phyloP scores from a whole-genome alignment of 2,888 invertebrate species.

The Heliconius erato region DNA sequence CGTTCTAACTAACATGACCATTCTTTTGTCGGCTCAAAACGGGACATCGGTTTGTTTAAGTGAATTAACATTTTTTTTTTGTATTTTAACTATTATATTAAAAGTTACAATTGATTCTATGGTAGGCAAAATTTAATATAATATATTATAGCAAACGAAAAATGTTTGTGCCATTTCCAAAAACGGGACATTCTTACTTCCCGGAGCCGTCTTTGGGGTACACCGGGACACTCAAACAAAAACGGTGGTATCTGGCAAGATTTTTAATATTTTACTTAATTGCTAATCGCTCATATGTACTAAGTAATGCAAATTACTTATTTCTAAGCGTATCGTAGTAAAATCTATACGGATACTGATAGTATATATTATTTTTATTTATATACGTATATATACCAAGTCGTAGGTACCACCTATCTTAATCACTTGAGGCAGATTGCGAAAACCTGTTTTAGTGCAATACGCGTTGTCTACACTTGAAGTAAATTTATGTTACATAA shows the following conservation, averaged over 20 bases:
- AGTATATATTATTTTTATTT: background rate
- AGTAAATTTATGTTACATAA: background rate
- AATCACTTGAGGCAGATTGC: background rate
- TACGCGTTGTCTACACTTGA: background rate
- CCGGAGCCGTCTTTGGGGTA: too few relatives aligned
- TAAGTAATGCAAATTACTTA: background rate
- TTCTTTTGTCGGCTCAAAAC: too few relatives aligned
- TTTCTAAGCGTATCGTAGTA: background rate
- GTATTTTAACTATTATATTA: too few relatives aligned
- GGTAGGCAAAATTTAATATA: too few relatives aligned
- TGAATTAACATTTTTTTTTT: too few relatives aligned
- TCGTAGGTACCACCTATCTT: background rate
- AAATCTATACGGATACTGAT: background rate
- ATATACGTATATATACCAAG: background rate
- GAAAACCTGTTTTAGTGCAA: conserved; percentile 18
- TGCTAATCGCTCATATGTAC: background rate
- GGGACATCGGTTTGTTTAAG: too few relatives aligned
- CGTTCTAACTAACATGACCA: background rate
- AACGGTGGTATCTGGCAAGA: too few relatives aligned
- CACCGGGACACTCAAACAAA: too few relatives aligned
- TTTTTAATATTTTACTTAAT: background rate
- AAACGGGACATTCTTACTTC: too few relatives aligned
- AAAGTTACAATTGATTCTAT: too few relatives aligned
- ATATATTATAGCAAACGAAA: too few relatives aligned
- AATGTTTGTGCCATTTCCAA: too few relatives aligned